A percentile compares a stretch with the other conserved stretches of the same genome.
phyloP scores from a whole-genome alignment of 1,140 invertebrate genomes.

The Adoxophyes honmai region DNA sequence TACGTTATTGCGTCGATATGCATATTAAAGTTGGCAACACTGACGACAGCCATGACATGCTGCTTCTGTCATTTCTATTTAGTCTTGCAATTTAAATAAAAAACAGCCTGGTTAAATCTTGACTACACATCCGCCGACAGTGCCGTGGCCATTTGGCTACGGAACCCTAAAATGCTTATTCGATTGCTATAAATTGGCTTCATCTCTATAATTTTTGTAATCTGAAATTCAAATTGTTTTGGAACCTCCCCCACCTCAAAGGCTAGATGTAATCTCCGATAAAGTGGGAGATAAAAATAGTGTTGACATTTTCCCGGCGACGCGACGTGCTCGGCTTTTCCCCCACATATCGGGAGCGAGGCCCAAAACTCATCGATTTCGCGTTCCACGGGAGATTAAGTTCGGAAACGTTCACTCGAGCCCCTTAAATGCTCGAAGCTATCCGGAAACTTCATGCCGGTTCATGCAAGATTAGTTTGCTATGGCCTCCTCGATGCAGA shows the following conservation, averaged over 20 bases:
- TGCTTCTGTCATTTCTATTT: too few species aligned
- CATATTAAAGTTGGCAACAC: too few species aligned
- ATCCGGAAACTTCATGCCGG: conserved; percentile 32
- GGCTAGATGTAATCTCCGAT: not conserved
- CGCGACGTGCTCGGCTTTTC: conserved; percentile 3
- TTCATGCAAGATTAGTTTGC: conserved; percentile 44
- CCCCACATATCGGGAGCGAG: conserved; percentile 22
- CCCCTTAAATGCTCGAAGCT: conserved; percentile 29
- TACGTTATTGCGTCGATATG: too few species aligned
- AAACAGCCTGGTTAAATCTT: too few species aligned
- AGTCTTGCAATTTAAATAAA: too few species aligned
- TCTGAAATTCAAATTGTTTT: too few species aligned
- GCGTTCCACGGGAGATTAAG: conserved; percentile 55
- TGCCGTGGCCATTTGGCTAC: too few species aligned
- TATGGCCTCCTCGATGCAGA: conserved; percentile 1
- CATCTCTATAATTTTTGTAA: too few species aligned
- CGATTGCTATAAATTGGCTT: too few species aligned
- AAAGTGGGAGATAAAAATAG: conserved; percentile 18
- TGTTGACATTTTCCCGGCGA: conserved; percentile 39
- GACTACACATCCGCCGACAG: too few species aligned
- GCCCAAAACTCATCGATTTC: conserved; percentile 50
- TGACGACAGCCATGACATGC: too few species aligned
- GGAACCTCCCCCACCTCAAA: not conserved
- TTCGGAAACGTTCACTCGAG: conserved; percentile 36
- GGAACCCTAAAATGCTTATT: too few species aligned